Base-by-base conservation (phyloP, 2,888 invertebrate genomes). In the Bombylius discolor region DNA sequence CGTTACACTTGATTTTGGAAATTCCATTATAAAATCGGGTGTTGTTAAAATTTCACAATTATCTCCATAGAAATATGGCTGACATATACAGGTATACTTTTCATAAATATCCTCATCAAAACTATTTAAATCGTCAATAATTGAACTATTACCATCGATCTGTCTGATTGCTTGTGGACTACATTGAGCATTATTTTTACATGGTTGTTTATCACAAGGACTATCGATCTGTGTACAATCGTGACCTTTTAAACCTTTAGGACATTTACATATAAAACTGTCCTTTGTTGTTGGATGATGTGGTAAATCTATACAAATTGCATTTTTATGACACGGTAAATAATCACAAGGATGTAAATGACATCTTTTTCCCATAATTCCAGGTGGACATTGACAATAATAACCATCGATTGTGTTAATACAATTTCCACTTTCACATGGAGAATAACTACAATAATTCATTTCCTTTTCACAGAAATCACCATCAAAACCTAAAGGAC, bases 261-360 rank as follows among this genome's bases (percentile, higher is more conserved):
- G 75, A 65, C 83, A 83, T 47, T 73, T 70, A 64, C 83, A 83
- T 74, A 67, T 70, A 63, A 73, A 79, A 65, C 76, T 77, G 23
- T 67, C 61, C 62, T 65, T 70, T 1, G 75, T 76, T 4, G 76
- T 68, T 52, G 74, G 72, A 14, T 63, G 62, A 48, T 70, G 67
- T 11, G 67, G 64, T 7, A 74, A 60, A 64, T 79, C 78, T 4
- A 73, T 58, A 61, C 80, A 80, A 51, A 74, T 68, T 2, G 70
- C 65, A 61, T 75, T 73, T 13, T 60, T 60, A 47, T 68, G 68
- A 62, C 83, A 83, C 0, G 81, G 81, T 51, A 73, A 66, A 64
- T 76, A 78, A 61, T 77, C 77, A 64, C 85, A 85, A 6, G 84
- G 78, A 47, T 77, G 63, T 34, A 78, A 66, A 63, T 77, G 76